These are phyloP conservation scores for Nomada goodeniana DNA, from an alignment of 2,888 invertebrate genomes.

Conservation along the genomic window DNA sequence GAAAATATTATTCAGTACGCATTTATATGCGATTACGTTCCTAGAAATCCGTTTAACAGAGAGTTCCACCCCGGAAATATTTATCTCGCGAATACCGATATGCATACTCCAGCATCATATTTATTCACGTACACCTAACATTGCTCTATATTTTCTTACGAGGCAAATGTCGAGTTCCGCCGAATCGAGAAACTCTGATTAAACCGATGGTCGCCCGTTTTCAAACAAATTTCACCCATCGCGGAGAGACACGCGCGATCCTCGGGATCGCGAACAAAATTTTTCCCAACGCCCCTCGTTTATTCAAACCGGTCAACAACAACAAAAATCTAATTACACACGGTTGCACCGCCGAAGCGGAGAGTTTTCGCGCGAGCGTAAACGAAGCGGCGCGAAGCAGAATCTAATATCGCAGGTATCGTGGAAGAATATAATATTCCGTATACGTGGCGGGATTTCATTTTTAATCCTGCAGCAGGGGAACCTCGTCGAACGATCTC, in stretches of 20 bases:
- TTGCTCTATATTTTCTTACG: too few relatives aligned
- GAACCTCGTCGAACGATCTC: conserved; percentile 27
- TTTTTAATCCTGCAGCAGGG: conserved; percentile 48
- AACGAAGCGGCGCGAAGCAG: not conserved
- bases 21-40: too few relatives aligned
- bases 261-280: too few relatives aligned
- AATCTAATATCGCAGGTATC: conserved; percentile 28
- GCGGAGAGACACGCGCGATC: too few relatives aligned
- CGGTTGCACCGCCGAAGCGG: conserved; percentile 1
- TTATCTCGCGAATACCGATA: not conserved
- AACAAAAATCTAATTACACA: conserved; percentile 28
- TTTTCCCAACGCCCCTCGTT: not conserved
- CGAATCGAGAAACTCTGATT: too few relatives aligned
- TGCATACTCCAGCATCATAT: not conserved
- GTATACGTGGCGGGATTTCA: not conserved
- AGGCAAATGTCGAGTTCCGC: too few relatives aligned
- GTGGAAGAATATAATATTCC: conserved; percentile 54
- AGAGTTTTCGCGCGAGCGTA: conserved; percentile 25
- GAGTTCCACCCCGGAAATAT: too few relatives aligned
- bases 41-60: not conserved
- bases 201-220: too few relatives aligned
- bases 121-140: too few relatives aligned
- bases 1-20: not conserved
- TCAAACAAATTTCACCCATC: too few relatives aligned
- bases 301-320: conserved; percentile 9